phyloP scores from a whole-genome alignment of 2,113 vertebrate species.

The Melanostigma gelatinosum region DNA sequence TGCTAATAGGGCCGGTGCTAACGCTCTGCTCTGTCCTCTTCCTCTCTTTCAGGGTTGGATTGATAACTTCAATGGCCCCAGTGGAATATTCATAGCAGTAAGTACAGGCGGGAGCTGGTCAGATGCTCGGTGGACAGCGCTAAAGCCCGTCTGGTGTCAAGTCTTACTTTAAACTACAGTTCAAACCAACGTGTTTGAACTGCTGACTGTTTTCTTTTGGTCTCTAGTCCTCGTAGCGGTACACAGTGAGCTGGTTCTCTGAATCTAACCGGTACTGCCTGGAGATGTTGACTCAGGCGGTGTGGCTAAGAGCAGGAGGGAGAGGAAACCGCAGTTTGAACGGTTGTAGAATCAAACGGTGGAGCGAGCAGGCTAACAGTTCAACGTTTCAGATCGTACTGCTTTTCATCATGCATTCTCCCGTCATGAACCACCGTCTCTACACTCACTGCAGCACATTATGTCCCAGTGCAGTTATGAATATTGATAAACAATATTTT shows the following conservation, averaged over 20 bases:
- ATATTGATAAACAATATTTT: background rate
- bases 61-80: conserved; percentile 98
- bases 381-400: background rate
- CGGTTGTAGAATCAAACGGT: background rate
- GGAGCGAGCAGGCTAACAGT: background rate
- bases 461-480: background rate
- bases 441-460: background rate
- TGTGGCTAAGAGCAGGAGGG: background rate
- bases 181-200: background rate
- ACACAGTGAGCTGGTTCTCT: background rate
- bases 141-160: background rate
- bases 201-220: background rate
- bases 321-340: background rate
- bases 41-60: conserved; percentile 91
- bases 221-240: background rate
- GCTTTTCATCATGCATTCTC: background rate
- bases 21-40: background rate
- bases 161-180: background rate
- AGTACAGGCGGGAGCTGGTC: conserved; percentile 70
- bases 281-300: background rate
- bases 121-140: background rate
- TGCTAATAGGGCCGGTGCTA: background rate
- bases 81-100: conserved; percentile 98
- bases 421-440: background rate
- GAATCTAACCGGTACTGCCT: background rate